Percentiles rank a stretch among this genome's conserved stretches.
Evolutionary conservation across 2,113 vertebrate species (phyloP).

Genomic region (Amphilophus citrinellus): DNA sequence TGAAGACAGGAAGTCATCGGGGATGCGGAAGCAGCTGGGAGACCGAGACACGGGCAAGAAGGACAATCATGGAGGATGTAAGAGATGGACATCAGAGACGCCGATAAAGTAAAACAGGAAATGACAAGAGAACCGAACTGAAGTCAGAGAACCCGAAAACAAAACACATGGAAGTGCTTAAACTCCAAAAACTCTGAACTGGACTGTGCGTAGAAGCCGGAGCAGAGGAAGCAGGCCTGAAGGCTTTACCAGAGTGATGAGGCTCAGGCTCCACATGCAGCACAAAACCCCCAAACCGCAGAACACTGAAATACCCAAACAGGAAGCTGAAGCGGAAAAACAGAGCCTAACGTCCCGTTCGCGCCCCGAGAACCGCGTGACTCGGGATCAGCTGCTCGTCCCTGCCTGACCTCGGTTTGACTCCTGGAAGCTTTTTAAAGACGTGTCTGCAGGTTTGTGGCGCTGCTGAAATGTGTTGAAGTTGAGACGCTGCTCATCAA

Average conservation of each 20-base stretch:
- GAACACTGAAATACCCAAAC: not conserved
- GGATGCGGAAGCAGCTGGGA: not conserved
- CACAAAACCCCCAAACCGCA: not conserved
- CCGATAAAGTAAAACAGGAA: not conserved
- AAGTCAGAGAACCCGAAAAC: not conserved
- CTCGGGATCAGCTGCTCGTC: not conserved
- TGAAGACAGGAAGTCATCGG: not conserved
- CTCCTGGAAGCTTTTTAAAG: slow-evolving; percentile 1
- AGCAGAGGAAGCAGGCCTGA: no score
- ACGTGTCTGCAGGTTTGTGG: not conserved
- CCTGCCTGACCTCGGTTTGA: not conserved
- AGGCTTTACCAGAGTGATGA: no score
- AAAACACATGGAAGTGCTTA: no score
- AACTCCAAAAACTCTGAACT: no score
- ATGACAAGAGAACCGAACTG: no score
- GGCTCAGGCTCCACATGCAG: no score
- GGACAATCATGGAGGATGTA: not conserved
- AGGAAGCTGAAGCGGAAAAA: not conserved
- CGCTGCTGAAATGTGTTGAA: not conserved
- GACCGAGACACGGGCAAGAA: not conserved
- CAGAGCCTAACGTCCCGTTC: not conserved
- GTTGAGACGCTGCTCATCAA: not conserved
- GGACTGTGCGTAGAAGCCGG: no score
- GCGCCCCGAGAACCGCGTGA: not conserved
- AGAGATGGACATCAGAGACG: no score